Base-by-base conservation (phyloP, 2,113 vertebrate species). In the Alouatta palliata region DNA sequence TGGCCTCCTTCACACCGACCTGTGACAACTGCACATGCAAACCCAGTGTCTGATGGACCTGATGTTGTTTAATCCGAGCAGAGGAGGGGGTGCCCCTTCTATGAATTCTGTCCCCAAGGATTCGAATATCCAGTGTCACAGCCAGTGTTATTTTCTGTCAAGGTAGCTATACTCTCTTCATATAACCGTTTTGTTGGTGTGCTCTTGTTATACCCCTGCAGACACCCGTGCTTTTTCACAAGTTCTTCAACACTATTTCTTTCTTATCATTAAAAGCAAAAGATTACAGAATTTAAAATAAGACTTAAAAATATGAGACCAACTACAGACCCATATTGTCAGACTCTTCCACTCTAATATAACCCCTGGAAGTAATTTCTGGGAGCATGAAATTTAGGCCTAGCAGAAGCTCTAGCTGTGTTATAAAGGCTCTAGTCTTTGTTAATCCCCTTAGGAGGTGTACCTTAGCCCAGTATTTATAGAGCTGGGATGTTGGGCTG, bases 131-230 rank as follows among this genome's bases (percentile, higher is more conserved):
- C 82, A 9, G 17, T 5, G 27, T 43, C 66, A 12, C 21, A 12
- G 32, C 80, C 58, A 4, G 4, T 17, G 76, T 0, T n/a, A 3
- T 4, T 23, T 54, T 75, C 40, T 56, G 9, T 61, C n/a, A 1
- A 35, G n/a, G 14, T 19, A 21, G n/a, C 83, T 7, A 9, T 21
- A 2, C 19, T 10, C 5, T 64, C 84, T 35, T 32, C 32, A 7
- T 35, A 12, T 40, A 13, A 14, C 4, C 3, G 0, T 58, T 68
- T 47, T 3, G 0, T 19, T 2, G 19, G 66, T 1, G 0, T 12
- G 37, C 0, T 30, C 19, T 40, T 32, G 54, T 14, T 6, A 19
- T 35, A 14, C 4, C 77, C 23, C 45, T 83, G 27, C 49, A 32
- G 23, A 68, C 27, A 14, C 56, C 61, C 32, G 4, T 3, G 7